Conservation (phyloP, 2,797 vertebrate species). For the Chelmon rostratus region DNA sequence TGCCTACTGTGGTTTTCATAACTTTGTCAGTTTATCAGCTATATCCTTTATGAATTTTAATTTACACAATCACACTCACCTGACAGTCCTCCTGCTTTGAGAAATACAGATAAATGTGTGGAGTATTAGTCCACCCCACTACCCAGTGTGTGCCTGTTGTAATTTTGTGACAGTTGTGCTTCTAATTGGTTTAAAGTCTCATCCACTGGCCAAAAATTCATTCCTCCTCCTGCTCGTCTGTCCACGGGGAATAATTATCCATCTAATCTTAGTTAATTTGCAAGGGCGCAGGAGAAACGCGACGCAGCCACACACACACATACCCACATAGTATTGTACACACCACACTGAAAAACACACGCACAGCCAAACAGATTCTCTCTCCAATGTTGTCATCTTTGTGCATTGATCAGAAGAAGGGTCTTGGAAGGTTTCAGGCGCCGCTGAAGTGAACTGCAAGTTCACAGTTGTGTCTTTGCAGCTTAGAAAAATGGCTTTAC, state of each 20-base stretch:
- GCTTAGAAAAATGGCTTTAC: neutral
- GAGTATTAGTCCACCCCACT: neutral
- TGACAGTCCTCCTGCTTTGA: slow-evolving; percentile 4
- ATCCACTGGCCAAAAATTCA: slow-evolving; percentile 46
- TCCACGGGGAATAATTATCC: slow-evolving; percentile 59
- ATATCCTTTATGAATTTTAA: slow-evolving; percentile 15
- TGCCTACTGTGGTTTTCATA: slow-evolving; percentile 21
- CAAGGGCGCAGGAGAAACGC: slow-evolving; percentile 24
- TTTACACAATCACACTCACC: neutral
- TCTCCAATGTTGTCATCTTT: slow-evolving; percentile 18
- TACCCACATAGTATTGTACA: neutral
- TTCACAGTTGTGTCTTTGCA: neutral
- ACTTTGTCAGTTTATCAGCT: slow-evolving; percentile 12
- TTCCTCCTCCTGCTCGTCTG: slow-evolving; percentile 31
- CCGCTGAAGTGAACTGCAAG: neutral
- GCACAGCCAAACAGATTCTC: slow-evolving; percentile 5
- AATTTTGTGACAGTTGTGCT: slow-evolving; percentile 42
- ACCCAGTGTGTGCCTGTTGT: slow-evolving; percentile 11
- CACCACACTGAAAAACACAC: neutral
- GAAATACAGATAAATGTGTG: slow-evolving; percentile 22
- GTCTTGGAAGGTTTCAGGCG: neutral
- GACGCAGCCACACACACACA: slow-evolving; percentile 1
- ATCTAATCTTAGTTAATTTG: slow-evolving; percentile 45
- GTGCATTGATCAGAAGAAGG: slow-evolving; percentile 27
- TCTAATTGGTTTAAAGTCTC: slow-evolving; percentile 57